Evolutionary conservation across 1,140 invertebrate species (phyloP).

Genomic region (Papilio dardanus): DNA sequence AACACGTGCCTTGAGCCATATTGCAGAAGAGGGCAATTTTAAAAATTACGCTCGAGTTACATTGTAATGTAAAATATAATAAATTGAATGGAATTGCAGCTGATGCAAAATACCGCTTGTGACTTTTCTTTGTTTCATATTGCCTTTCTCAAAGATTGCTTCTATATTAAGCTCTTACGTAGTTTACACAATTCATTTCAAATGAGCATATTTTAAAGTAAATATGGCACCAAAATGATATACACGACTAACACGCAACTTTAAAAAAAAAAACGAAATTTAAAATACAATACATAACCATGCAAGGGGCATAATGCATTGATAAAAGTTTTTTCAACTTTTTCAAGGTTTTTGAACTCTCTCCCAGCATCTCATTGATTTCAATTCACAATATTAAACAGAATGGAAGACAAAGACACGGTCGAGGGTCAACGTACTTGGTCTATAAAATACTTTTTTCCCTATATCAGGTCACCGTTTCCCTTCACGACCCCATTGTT

Average conservation of each 20-base stretch:
- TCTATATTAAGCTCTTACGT: background rate
- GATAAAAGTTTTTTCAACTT: conserved; percentile 54
- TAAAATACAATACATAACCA: conserved; percentile 51
- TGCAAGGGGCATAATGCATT: conserved; percentile 55
- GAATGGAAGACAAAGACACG: conserved; percentile 44
- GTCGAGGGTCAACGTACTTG: conserved; percentile 42
- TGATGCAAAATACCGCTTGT: background rate
- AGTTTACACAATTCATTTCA: background rate
- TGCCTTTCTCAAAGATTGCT: background rate
- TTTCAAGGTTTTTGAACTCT: conserved; percentile 42
- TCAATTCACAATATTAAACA: conserved; percentile 47
- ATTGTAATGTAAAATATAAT: background rate
- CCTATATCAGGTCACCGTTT: conserved; percentile 35
- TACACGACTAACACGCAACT: background rate
- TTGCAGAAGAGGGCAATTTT: conserved; percentile 6
- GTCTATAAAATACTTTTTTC: conserved; percentile 33
- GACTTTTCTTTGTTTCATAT: background rate
- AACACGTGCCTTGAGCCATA: background rate
- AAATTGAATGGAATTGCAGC: conserved; percentile 5
- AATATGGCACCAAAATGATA: background rate
- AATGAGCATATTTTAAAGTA: background rate
- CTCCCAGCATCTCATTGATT: conserved; percentile 47
- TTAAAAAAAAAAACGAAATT: background rate
- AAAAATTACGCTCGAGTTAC: background rate
- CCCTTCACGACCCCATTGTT: conserved; percentile 32